Evolutionary conservation across 1,140 invertebrate species (phyloP).

Genomic region (Akabosia matsudoensis): DNA sequence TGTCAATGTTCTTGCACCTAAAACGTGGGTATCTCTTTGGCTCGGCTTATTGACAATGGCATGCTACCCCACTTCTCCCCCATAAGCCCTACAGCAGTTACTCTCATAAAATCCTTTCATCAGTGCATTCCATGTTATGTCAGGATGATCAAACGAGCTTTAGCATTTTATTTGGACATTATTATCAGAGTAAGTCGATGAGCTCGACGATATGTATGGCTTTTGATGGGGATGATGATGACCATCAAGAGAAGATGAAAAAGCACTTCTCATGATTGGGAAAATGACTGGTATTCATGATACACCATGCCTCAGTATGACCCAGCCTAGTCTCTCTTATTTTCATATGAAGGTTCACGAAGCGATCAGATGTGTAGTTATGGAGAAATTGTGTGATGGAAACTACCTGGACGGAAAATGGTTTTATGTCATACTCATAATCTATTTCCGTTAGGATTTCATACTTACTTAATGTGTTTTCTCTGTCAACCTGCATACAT

Average conservation of each 20-base stretch:
- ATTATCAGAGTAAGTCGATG: neutral
- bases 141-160: too few relatives aligned
- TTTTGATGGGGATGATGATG: neutral
- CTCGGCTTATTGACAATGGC: neutral
- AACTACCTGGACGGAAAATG: too few relatives aligned
- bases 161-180: neutral
- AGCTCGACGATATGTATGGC: conserved; percentile 10
- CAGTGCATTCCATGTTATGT: too few relatives aligned
- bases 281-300: conserved; percentile 14
- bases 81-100: conserved; percentile 10
- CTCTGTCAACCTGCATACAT: too few relatives aligned
- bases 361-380: neutral
- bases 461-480: too few relatives aligned
- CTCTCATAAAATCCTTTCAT: neutral
- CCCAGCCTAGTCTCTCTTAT: neutral
- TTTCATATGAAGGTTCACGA: neutral
- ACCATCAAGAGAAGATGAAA: conserved; percentile 13
- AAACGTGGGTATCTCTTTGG: neutral
- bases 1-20: too few relatives aligned
- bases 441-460: too few relatives aligned
- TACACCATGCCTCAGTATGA: conserved; percentile 3
- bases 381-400: neutral
- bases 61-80: neutral
- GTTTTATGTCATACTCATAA: too few relatives aligned
- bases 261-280: conserved; percentile 23